Evolutionary conservation across 2,797 vertebrate species (phyloP).

Genomic region (Sebastes melanostomus): DNA sequence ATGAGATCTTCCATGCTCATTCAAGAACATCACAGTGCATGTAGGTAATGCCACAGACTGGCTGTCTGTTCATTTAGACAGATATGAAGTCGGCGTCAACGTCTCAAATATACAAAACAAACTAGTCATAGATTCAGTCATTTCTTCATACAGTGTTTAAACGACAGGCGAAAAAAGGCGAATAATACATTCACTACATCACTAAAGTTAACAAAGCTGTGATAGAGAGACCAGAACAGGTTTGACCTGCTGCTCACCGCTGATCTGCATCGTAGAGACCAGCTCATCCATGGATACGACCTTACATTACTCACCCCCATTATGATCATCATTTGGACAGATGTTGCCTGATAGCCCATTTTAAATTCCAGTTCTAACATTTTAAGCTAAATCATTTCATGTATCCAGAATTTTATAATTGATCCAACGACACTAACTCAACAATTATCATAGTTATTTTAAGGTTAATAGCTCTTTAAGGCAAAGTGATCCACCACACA

Average conservation of each 20-base stretch:
- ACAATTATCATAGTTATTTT: not conserved
- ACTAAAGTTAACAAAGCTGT: conserved; percentile 4
- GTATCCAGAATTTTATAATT: not conserved
- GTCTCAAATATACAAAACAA: conserved; percentile 12
- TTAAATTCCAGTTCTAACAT: conserved; percentile 1
- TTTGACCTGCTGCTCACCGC: not conserved
- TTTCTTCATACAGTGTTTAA: conserved; percentile 50
- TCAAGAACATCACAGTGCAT: conserved; percentile 87
- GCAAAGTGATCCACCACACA: conserved; percentile 43
- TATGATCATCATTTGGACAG: not conserved
- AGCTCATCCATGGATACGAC: not conserved
- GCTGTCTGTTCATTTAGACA: conserved; percentile 40
- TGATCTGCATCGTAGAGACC: conserved; percentile 2
- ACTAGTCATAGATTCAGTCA: not conserved
- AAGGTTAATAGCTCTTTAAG: conserved; percentile 52
- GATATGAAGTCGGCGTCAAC: conserved; percentile 10
- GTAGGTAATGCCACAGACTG: conserved; percentile 69
- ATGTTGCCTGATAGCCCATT: not conserved
- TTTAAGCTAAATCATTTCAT: not conserved
- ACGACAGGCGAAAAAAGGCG: conserved; percentile 23
- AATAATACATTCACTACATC: conserved; percentile 40
- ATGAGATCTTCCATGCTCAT: conserved; percentile 40
- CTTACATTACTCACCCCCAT: not conserved
- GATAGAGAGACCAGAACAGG: not conserved
- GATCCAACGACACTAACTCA: not conserved